Evolutionary conservation across 53 echinoderm and acorn worm species (phyloP).

Genomic region (Echinometra lucunter): DNA sequence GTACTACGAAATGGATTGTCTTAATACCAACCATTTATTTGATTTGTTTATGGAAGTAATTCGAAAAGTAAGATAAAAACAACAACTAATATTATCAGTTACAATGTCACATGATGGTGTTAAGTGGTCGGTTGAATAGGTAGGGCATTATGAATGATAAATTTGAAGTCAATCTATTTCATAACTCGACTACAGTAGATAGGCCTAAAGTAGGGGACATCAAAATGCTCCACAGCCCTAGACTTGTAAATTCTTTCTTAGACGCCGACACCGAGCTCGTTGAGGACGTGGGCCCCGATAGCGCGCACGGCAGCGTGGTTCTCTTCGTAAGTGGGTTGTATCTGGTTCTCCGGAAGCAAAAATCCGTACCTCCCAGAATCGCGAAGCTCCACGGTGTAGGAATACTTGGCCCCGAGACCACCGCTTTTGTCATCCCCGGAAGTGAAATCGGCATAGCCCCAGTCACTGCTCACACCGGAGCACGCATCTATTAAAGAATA

Average conservation of each 20-base stretch:
- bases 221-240: too few species aligned
- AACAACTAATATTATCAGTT: too few species aligned
- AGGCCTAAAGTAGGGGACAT: too few species aligned
- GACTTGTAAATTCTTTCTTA: background rate
- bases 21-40: too few species aligned
- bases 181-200: too few species aligned
- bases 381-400: conserved; percentile 74
- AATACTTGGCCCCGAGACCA: conserved; percentile 63
- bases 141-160: too few species aligned
- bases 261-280: background rate
- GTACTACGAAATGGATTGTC: too few species aligned
- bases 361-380: conserved; percentile 72
- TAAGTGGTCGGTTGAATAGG: too few species aligned
- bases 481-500: conserved; percentile 74
- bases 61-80: too few species aligned
- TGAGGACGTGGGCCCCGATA: conserved; percentile 33
- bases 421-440: background rate
- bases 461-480: conserved; percentile 83
- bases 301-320: conserved; percentile 74
- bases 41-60: too few species aligned
- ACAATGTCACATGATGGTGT: too few species aligned
- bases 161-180: too few species aligned
- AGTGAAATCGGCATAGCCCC: conserved; percentile 72
- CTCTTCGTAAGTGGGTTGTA: conserved; percentile 71
- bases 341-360: conserved; percentile 72